Base-by-base conservation (phyloP, 2,888 invertebrate genomes). In the Pandemis corylana region DNA sequence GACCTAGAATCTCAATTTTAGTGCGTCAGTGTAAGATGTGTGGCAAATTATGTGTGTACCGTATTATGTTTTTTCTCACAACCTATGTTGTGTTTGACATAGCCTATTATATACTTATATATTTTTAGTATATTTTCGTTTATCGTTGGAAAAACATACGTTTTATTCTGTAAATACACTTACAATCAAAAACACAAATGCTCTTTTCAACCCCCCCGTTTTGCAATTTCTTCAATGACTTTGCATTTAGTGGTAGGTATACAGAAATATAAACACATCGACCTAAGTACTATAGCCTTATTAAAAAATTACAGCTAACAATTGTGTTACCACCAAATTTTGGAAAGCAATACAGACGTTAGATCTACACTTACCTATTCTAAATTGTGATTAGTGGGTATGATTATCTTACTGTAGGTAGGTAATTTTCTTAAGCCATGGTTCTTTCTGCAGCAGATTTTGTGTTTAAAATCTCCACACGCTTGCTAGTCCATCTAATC, bases 1-100 rank as follows among this genome's bases (percentile, higher is more conserved):
- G 69, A 69, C 69, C 69, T 74, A 69, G 65, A 74, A 51, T 74
- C 59, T 74, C 51, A 36, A 36, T 46, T 20, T 65, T 74, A 69
- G 73, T 74, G 59, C 59, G 68, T 65, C 56, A 28, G n/a, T 59
- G 59, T 59, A 59, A 56, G 9, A 56, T 59, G 59, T 72, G 36
- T 62, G 62, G n/a, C n/a, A n/a, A 42, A 41, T n/a, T 62, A 62
- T 62, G 15, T 56, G 53, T 56, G 7, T 36, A 36, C 28, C 13
- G 41, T 42, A 13, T 62, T 36, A 10, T 62, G 10, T 12, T 28
- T 28, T 59, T 20, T 59, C 6, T 56, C 53, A 56, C 15, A 20
- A 20, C 28, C 28, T 59, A 28, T 36, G 28, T 36, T 36, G 28
- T 36, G 28, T 20, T 10, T 28, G 28, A n/a, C 59, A 10, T 28